phyloP scores from a whole-genome alignment of 2,888 invertebrate genomes.

The Eupithecia inturbata region DNA sequence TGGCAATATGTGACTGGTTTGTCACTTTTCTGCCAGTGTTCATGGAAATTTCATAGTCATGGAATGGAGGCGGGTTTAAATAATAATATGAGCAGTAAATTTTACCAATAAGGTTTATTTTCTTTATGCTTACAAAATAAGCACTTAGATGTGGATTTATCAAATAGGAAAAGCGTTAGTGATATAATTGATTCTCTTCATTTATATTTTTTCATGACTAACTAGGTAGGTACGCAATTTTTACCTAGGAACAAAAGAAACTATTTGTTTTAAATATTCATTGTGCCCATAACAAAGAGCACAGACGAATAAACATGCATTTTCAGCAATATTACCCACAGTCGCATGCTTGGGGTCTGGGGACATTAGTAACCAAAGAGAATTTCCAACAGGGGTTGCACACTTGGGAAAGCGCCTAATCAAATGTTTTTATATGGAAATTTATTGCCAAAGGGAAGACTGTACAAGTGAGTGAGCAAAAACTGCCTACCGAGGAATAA shows the following conservation, averaged over 20 bases:
- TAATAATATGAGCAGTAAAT: too few species aligned
- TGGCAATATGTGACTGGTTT: too few species aligned
- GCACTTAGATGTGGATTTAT: too few species aligned
- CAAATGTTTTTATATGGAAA: constrained; percentile 50
- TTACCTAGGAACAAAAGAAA: too few species aligned
- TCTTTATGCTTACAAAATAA: too few species aligned
- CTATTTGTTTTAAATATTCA: too few species aligned
- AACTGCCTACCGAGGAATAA: background rate
- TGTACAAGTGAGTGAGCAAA: background rate
- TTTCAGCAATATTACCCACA: constrained; percentile 12
- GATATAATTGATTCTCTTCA: background rate
- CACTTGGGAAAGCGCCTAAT: constrained; percentile 49
- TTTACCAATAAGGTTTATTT: too few species aligned
- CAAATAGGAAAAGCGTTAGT: too few species aligned
- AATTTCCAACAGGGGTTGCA: constrained; percentile 39
- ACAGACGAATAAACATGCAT: background rate
- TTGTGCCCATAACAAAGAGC: background rate
- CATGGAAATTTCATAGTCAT: too few species aligned
- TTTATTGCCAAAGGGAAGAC: constrained; percentile 40
- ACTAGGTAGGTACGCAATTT: too few species aligned
- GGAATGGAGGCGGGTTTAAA: too few species aligned
- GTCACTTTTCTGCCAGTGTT: too few species aligned
- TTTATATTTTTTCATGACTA: background rate
- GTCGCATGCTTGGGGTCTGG: constrained; percentile 11
- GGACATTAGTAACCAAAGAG: constrained; percentile 25